Base-by-base conservation (phyloP, 2,888 invertebrate species). In the Agrilus cyanescens region DNA sequence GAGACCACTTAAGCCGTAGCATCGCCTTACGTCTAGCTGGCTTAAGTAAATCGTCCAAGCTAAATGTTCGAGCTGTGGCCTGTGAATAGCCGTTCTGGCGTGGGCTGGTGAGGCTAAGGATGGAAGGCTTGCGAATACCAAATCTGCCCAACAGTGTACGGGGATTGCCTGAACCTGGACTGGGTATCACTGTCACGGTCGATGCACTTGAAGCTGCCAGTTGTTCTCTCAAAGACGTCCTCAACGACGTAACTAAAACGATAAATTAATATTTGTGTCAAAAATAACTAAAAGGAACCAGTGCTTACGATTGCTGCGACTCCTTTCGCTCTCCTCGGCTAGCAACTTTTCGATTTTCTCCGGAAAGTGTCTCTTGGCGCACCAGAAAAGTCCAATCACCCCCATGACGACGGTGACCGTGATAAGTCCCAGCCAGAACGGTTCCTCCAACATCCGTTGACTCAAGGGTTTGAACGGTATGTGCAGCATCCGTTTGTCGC, bases 361-460 rank as follows among this genome's bases (percentile, higher is more conserved):
- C 0, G 87, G 86, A 63, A 88, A 88, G 65, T 87, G 87, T 39
- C 87, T 70, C 60, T 86, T 85, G 52, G 86, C 83, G 62, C 87
- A 85, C 82, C 86, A 87, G 13, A 87, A 76, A 39, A 86, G 68
- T 12, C 85, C 86, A 51, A 88, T 84, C 48, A 83, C 73, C 39
- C 79, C 80, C 55, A 89, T 73, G 1, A 89, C 85, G 8, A 82
- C 76, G 55, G 83, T 81, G 1, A 90, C 87, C 0, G 88, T 85
- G 61, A 90, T 84, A 32, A 90, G 72, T 0, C 89, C 89, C 34
- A 90, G 70, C 89, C 89, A 89, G 65, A 90, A 89, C 0, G 89
- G 89, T 61, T 89, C 88, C 54, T 86, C 83, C 25, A 89, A 69
- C 82, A 90, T 85, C 18, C 85, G 70, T 53, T 86, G 79, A 8